A percentile compares a stretch with the other conserved stretches of the same genome.
phyloP scores from a whole-genome alignment of 2,888 invertebrate genomes.

The Caenorhabditis sp. region DNA sequence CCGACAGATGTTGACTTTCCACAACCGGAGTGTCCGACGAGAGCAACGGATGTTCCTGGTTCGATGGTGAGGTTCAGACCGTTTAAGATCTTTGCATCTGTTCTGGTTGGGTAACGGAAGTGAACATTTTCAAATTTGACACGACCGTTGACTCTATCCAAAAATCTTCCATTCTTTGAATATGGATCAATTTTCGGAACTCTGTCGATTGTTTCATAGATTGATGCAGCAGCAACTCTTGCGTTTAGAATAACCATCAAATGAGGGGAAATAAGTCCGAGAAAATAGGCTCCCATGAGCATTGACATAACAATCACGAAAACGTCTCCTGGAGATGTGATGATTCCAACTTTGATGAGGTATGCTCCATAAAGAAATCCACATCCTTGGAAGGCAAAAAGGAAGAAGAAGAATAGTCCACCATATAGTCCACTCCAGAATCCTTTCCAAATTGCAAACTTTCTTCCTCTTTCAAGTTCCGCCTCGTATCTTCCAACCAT shows the following conservation, averaged over 20 bases:
- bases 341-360: conserved; percentile 68
- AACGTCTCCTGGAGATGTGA: conserved; percentile 76
- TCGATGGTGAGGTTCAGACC: conserved; percentile 70
- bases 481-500: conserved; percentile 71
- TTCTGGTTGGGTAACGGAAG: conserved; percentile 76
- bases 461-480: conserved; percentile 69
- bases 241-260: conserved; percentile 72
- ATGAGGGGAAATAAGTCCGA: conserved; percentile 73
- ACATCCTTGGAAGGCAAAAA: conserved; percentile 71
- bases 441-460: conserved; percentile 74
- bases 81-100: conserved; percentile 68
- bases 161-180: conserved; percentile 63
- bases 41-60: conserved; percentile 74
- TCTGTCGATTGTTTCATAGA: conserved; percentile 71
- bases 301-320: conserved; percentile 77
- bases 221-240: conserved; percentile 69
- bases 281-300: conserved; percentile 72
- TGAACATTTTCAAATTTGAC: conserved; percentile 76
- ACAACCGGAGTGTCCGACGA: conserved; percentile 75
- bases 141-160: conserved; percentile 52
- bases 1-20: conserved; percentile 75
- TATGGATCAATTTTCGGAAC: conserved; percentile 77
- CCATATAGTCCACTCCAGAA: conserved; percentile 76
- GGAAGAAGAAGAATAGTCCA: conserved; percentile 76
- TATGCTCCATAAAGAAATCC: conserved; percentile 75